Evolutionary conservation across 2,113 vertebrate species (phyloP), one percentile per base, ranked within the genome.

Genomic region (Gobius niger): DNA sequence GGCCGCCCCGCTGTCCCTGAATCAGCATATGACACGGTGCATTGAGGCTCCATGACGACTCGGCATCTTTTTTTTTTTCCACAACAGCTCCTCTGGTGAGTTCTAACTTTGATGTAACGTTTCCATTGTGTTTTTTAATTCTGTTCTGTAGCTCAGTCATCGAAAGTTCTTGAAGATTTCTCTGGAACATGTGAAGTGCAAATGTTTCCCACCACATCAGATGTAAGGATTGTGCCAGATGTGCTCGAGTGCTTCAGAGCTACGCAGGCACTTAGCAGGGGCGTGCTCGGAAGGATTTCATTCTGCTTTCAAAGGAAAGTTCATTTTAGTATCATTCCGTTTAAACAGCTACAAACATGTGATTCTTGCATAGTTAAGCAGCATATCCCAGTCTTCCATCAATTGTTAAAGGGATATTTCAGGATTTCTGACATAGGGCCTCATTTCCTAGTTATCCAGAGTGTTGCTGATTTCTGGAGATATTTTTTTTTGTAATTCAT

Each of bases 181-280:
- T 4, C 24, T 34, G 3, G 44, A 49, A 44, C 80, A 84, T 63
- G 12, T 68, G 63, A 67, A 70, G 66, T 77, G 73, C 63, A 67
- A 52, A 69, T 74, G 63, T 81, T 68, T 78, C 82, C 81, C 76
- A 64, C 71, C 53, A 54, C 65, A 77, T 67, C 54, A 62, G 44
- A 56, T 67, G 47, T 44, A 81, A 91, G 75, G 65, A 7, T 64
- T 86, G 80, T 80, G 74, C 83, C 88, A 89, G 87, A 88, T 88
- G 81, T 75, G 76, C 0, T 54, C 67, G 5, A 71, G 66, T 68
- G 83, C 80, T 83, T 85, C 81, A 79, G 24, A 34, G 24, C 24
- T 34, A 34, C 24, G 5, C 24, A 34, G 5, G 24, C 24, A 34
- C 24, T 34, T 3, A 34, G 24, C 24, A 34, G 24, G 24, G 24